phyloP scores from a whole-genome alignment of 2,888 invertebrate genomes.

The Drosophila planitibia region DNA sequence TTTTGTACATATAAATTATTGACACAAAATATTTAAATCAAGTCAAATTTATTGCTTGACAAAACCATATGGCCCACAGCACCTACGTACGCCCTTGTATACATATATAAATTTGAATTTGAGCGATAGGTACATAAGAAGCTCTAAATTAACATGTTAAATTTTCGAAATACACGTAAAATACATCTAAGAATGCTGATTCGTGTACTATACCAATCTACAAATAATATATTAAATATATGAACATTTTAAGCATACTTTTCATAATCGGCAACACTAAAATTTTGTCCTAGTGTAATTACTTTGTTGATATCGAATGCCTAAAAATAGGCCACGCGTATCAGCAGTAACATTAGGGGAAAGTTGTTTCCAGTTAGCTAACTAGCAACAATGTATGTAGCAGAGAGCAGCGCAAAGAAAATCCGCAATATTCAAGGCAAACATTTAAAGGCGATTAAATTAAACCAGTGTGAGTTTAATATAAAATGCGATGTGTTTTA shows the following conservation, averaged over 20 bases:
- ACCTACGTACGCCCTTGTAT: neutral
- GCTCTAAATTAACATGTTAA: neutral
- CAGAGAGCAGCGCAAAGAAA: slow-evolving; percentile 42
- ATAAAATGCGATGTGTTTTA: slow-evolving; percentile 39
- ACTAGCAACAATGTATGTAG: slow-evolving; percentile 27
- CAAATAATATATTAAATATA: neutral
- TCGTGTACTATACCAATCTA: neutral
- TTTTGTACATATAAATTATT: neutral
- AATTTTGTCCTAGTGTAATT: slow-evolving; percentile 29
- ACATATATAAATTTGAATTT: neutral
- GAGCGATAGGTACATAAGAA: neutral
- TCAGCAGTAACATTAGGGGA: slow-evolving; percentile 50
- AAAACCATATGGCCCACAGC: neutral
- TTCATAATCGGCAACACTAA: neutral
- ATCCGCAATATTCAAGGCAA: slow-evolving; percentile 64
- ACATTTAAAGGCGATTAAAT: slow-evolving; percentile 42
- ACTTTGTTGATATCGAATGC: slow-evolving; percentile 3
- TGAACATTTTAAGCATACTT: neutral
- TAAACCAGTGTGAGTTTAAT: slow-evolving; percentile 20
- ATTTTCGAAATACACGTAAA: neutral
- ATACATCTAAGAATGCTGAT: neutral
- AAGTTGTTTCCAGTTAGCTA: slow-evolving; percentile 58
- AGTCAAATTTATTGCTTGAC: neutral
- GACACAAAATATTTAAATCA: neutral
- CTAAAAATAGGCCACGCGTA: slow-evolving; percentile 53